These are phyloP conservation scores for Pelobates cultripes DNA, from an alignment of 2,797 vertebrate species.

Conservation along the genomic window DNA sequence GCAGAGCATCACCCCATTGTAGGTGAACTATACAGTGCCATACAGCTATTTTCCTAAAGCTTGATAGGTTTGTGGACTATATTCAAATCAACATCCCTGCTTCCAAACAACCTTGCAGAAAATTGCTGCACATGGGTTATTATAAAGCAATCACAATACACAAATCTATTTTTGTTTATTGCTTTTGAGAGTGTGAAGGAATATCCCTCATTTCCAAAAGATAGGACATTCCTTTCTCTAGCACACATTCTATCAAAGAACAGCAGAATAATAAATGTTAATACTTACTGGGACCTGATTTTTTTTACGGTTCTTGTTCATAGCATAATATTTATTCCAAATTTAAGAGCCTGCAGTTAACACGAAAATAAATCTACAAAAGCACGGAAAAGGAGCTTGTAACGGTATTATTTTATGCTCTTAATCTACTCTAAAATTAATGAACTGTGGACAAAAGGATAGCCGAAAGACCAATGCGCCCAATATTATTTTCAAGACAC, in stretches of 20 bases:
- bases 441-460: conserved; percentile 44
- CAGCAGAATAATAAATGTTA: conserved; percentile 15
- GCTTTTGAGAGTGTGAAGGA: conserved; percentile 30
- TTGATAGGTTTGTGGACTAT: background rate
- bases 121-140: conserved; percentile 40
- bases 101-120: conserved; percentile 9
- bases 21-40: background rate
- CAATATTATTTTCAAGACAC: conserved; percentile 5
- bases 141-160: conserved; percentile 36
- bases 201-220: conserved; percentile 8
- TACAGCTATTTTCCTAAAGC: background rate
- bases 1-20: conserved; percentile 20
- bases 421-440: conserved; percentile 50
- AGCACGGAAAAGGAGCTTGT: conserved; percentile 46
- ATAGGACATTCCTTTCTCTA: conserved; percentile 1
- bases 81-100: conserved; percentile 24
- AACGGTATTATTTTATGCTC: conserved; percentile 52
- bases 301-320: conserved; percentile 32
- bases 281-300: conserved; percentile 14
- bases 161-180: conserved; percentile 44
- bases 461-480: background rate
- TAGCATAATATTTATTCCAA: conserved; percentile 49
- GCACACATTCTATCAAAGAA: conserved; percentile 20
- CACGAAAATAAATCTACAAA: conserved; percentile 52
- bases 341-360: conserved; percentile 46